Conservation (phyloP, 2,797 vertebrate genomes). For the Acanthis flammea region DNA sequence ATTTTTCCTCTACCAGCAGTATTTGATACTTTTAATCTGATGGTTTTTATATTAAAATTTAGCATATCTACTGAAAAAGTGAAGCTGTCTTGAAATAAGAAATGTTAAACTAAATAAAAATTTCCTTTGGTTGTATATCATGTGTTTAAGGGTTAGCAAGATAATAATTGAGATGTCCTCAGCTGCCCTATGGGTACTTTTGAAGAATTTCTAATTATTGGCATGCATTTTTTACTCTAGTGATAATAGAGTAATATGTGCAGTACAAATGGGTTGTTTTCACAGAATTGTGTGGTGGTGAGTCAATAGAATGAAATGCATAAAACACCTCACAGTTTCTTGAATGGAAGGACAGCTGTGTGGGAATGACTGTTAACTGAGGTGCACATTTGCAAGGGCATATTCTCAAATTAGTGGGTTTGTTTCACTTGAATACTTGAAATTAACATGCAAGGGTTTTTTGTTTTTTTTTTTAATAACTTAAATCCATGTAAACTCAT, state of each 20-base stretch:
- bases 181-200: neutral
- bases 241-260: neutral
- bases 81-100: neutral
- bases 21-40: slow-evolving; percentile 23
- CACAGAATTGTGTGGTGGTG: neutral
- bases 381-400: neutral
- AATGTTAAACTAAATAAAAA: neutral
- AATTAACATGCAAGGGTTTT: neutral
- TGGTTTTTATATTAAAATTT: slow-evolving; percentile 8
- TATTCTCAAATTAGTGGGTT: neutral
- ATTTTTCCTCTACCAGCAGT: neutral
- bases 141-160: neutral
- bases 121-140: neutral
- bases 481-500: neutral
- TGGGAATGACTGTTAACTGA: neutral
- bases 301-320: neutral
- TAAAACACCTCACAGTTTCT: neutral
- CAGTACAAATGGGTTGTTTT: neutral
- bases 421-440: neutral
- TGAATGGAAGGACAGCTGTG: neutral
- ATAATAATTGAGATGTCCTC: neutral
- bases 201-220: neutral
- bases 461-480: neutral
- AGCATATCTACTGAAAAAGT: neutral
- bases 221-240: neutral